Conservation (phyloP, 2,797 vertebrate species). For the Halcyon smyrnensis region DNA sequence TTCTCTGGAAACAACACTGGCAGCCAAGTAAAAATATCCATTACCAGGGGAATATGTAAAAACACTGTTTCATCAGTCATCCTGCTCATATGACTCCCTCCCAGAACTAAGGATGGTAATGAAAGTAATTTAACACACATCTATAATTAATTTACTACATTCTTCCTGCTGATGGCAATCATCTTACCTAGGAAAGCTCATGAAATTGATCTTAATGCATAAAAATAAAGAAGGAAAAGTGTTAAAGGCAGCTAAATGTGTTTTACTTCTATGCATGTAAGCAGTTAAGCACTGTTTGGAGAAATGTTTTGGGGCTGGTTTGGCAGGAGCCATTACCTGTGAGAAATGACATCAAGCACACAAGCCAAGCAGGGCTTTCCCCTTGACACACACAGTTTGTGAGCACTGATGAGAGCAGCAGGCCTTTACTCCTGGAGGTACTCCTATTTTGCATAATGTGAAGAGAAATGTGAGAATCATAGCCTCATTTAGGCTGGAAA, state of each 20-base stretch:
- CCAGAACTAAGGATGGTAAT: conserved; percentile 85
- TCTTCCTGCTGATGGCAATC: conserved; percentile 78
- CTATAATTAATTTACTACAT: conserved; percentile 94
- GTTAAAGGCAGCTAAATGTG: conserved; percentile 48
- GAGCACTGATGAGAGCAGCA: background rate
- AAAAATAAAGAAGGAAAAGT: conserved; percentile 59
- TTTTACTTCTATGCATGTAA: conserved; percentile 55
- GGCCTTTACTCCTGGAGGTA: background rate
- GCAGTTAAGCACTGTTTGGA: conserved; percentile 62
- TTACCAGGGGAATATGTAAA: conserved; percentile 73
- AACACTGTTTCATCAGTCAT: conserved; percentile 84
- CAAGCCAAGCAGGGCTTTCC: background rate
- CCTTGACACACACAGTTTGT: fast-evolving
- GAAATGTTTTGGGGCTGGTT: conserved; percentile 59
- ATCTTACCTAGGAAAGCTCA: conserved; percentile 76
- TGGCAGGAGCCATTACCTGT: conserved; percentile 49
- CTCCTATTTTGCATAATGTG: background rate
- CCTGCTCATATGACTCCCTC: conserved; percentile 78
- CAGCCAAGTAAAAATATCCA: conserved; percentile 63
- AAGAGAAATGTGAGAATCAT: background rate
- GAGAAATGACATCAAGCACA: background rate
- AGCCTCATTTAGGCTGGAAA: background rate
- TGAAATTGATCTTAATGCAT: conserved; percentile 79
- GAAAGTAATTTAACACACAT: conserved; percentile 97
- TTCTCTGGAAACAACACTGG: conserved; percentile 39